Percentiles rank a stretch among this genome's conserved stretches.
These are phyloP conservation scores for Choloepus didactylus DNA, from an alignment of 2,797 vertebrate genomes.

Conservation along the genomic window DNA sequence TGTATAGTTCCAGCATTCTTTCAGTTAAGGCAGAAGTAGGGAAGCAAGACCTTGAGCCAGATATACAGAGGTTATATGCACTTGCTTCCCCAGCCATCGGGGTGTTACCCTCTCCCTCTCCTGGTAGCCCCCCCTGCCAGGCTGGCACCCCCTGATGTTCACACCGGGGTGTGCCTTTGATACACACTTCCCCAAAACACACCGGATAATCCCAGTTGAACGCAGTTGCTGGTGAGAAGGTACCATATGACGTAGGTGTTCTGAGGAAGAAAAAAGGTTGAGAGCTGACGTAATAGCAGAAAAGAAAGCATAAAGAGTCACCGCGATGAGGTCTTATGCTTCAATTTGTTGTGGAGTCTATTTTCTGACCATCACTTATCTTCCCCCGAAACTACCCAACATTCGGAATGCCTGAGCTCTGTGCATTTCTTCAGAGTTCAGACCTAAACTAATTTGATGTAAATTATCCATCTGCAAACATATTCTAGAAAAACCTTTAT, in stretches of 20 bases:
- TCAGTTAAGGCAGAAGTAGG: background rate
- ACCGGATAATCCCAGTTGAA: background rate
- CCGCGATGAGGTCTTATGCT: background rate
- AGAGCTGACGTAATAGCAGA: background rate
- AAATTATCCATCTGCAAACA: conserved; percentile 75
- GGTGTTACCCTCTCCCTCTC: background rate
- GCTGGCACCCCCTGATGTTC: background rate
- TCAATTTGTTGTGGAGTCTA: background rate
- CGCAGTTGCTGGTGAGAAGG: too few relatives aligned
- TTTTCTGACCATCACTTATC: background rate
- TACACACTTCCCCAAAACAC: fast-evolving
- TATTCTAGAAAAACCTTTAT: conserved; percentile 61
- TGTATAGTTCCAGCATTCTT: background rate
- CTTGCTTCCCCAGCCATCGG: background rate
- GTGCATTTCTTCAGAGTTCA: conserved; percentile 34
- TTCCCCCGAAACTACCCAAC: conserved; percentile 12
- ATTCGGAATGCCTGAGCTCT: conserved; percentile 17
- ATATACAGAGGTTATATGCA: background rate
- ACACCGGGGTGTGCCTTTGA: background rate
- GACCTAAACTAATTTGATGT: conserved; percentile 72
- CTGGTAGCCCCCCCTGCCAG: fast-evolving
- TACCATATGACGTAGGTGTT: background rate
- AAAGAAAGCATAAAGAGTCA: background rate
- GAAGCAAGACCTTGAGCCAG: too few relatives aligned
- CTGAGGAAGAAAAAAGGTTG: background rate